Evolutionary conservation across 2,797 vertebrate species (phyloP).

Genomic region (Fundulus diaphanus): DNA sequence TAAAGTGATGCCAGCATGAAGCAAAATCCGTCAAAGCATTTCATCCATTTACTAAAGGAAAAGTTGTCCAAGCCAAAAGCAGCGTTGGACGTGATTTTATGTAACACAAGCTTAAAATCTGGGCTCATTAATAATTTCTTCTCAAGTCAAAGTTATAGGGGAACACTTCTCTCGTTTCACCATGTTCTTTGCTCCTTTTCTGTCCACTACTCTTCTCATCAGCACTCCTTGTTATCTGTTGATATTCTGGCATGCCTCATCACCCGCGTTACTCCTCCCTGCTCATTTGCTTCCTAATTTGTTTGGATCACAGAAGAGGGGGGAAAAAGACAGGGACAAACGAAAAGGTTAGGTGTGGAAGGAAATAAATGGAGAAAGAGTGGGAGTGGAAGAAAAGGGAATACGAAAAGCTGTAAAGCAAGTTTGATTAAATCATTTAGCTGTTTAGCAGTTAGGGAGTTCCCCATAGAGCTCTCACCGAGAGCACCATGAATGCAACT

Average conservation of each 20-base stretch:
- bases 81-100: constrained; percentile 10
- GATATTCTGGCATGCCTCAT: constrained; percentile 64
- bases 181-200: constrained; percentile 26
- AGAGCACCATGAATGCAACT: constrained; percentile 47
- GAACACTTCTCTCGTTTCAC: constrained; percentile 58
- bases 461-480: constrained; percentile 60
- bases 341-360: constrained; percentile 38
- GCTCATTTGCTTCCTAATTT: constrained; percentile 73
- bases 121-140: constrained; percentile 75
- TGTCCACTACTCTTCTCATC: constrained; percentile 15
- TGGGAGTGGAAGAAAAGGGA: constrained; percentile 4
- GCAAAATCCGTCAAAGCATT: constrained; percentile 45
- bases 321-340: constrained; percentile 24
- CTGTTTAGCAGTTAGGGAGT: constrained; percentile 61
- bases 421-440: constrained; percentile 55
- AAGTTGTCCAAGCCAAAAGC: constrained; percentile 45
- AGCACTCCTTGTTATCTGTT: constrained; percentile 61
- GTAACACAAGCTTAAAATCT: constrained; percentile 71
- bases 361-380: constrained; percentile 8
- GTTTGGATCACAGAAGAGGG: constrained; percentile 49
- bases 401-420: constrained; percentile 45
- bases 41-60: constrained; percentile 38
- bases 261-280: constrained; percentile 65
- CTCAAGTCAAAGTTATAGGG: constrained; percentile 60
- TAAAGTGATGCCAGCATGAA: constrained; percentile 50